Percentiles rank a stretch among this genome's conserved stretches.
Evolutionary conservation across 2,797 vertebrate species (phyloP).

Genomic region (Brachymystax lenok): DNA sequence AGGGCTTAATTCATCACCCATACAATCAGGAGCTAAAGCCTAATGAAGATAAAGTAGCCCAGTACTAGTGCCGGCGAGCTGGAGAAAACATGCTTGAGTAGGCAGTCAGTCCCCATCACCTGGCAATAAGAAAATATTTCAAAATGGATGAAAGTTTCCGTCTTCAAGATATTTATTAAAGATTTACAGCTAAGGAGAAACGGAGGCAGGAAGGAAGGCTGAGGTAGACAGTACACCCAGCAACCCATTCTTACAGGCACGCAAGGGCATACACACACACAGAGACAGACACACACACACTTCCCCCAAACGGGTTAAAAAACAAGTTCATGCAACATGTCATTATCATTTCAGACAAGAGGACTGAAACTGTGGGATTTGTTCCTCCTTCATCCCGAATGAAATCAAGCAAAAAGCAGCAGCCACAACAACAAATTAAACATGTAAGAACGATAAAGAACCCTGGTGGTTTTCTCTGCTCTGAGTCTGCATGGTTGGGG

Average conservation of each 20-base stretch:
- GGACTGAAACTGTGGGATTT: conserved; percentile 49
- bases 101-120: conserved; percentile 6
- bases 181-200: conserved; percentile 57
- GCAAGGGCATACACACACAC: background rate
- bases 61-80: conserved; percentile 29
- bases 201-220: background rate
- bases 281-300: conserved; percentile 8
- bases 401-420: conserved; percentile 44
- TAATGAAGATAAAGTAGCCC: conserved; percentile 60
- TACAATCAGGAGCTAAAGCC: conserved; percentile 41
- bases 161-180: conserved; percentile 64
- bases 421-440: conserved; percentile 63
- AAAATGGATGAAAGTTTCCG: conserved; percentile 55
- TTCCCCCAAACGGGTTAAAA: conserved; percentile 63
- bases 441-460: background rate
- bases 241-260: background rate
- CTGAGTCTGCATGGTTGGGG: no score
- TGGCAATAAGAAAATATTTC: conserved; percentile 47
- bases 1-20: conserved; percentile 58
- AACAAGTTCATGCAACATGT: conserved; percentile 66
- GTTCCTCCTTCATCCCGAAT: conserved; percentile 34
- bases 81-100: conserved; percentile 39
- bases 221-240: conserved; percentile 17
- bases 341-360: conserved; percentile 67
- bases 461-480: no score